Evolutionary conservation across 2,888 invertebrate genomes (phyloP), one percentile per base, ranked within the genome.

Genomic region (Clusia tigrina): DNA sequence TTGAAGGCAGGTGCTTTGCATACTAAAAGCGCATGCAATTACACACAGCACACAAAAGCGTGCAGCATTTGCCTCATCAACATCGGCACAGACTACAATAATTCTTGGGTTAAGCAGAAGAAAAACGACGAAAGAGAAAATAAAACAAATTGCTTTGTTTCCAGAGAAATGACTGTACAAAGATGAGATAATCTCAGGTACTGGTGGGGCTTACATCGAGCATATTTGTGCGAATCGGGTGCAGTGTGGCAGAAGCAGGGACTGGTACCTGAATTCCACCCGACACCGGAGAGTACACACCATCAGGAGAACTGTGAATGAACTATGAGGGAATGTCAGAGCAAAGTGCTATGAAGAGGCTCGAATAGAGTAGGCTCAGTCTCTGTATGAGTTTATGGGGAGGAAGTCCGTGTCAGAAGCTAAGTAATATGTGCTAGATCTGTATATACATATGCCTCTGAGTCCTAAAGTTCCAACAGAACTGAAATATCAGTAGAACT

Each of bases 1-100:
- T 17, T 26, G 60, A 52, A 67, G 74, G 70, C 69, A 71, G 69
- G 66, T 71, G 75, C 67, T 76, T 74, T 78, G 78, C 77, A 78
- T 78, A 78, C 73, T 72, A 78, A 78, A 71, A 69, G 23, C 9
- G 22, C 53, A 62, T 42, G 42, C 42, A 42, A 42, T 42, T 42
- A 42, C 12, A 2, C 17, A 53, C 1, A 48, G 24, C 57, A 15
- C 48, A 48, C 48, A 53, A 62, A 52, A 57, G 46, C 55, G 22
- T 38, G 55, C 55, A 52, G n/a, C 51, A 54, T 46, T 55, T 46
- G 26, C 60, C 32, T 32, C 32, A 32, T 12, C 5, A 12, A 32
- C 32, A 9, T 32, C 32, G 32, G 32, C 32, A 9, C 6, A 5
- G 12, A 32, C 32, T 32, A 12, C 26, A 17, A 48, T 26, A 23